Base-by-base conservation (phyloP, 2,888 invertebrate genomes). In the Nebria salina region DNA sequence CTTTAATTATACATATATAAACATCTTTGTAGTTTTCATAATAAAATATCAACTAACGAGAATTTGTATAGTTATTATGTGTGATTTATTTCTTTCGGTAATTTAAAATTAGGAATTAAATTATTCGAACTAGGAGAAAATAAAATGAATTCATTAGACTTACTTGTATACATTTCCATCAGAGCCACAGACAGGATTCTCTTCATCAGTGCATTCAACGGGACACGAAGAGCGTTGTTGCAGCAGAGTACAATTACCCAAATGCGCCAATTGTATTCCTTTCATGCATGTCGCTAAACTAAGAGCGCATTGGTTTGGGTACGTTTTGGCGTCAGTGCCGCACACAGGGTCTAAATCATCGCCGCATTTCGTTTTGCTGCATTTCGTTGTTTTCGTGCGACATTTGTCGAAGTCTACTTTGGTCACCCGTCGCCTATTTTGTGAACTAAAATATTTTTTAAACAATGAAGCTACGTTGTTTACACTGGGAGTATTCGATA, bases 141-240 rank as follows among this genome's bases (percentile, higher is more conserved):
- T 20, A 20, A 20, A 20, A 20, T 20, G 20, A 20, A 20, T 20
- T 20, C 20, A 20, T 11, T 11, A 13, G 7, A 66, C 88, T 90
- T 88, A 94, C 93, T 92, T 93, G 89, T 96, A 96, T 83, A 96
- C 96, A 86, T 97, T 97, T 84, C 96, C 96, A 87, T 97, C 96
- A 64, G 96, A 96, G 9, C 96, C 97, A 86, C 97, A 97, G 83
- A 96, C 93, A n/a, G 96, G 96, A 85, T 95, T 91, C 76, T 90
- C 90, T 82, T 90, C 91, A 9, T 81, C 81, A 6, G 72, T 25
- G 13, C 81, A 81, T 1, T 76, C 65, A 15, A 4, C 66, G 11
- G 81, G 81, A 25, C 81, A 81, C 25, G 20, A 65, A 73, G 93
- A 90, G 83, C 93, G 89, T 85, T 91, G 91, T 83, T 91, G 93